Conservation (phyloP, 2,888 invertebrate genomes). For the Aphodius sticticus region DNA sequence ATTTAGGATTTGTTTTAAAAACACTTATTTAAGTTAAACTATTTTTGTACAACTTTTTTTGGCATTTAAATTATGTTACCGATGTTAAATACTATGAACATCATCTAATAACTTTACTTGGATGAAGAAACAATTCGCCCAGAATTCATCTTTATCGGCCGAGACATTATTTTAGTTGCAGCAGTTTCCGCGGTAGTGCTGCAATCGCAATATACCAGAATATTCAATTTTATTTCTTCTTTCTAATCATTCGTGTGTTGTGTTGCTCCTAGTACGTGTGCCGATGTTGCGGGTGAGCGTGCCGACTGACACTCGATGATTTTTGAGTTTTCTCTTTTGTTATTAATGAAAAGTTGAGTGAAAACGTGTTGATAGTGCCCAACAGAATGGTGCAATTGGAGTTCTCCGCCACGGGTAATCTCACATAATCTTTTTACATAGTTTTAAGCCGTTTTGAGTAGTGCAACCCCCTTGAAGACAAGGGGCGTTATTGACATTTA, state of each 20-base stretch:
- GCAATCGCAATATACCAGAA: background rate
- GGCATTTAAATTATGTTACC: no score
- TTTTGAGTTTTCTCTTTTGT: conserved; percentile 42
- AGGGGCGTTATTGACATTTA: conserved; percentile 56
- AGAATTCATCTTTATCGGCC: background rate
- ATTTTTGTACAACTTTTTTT: no score
- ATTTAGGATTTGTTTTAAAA: no score
- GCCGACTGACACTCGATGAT: conserved; percentile 28
- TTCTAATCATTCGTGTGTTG: conserved; percentile 16
- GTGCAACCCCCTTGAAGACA: conserved; percentile 44
- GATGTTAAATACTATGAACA: background rate
- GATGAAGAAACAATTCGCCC: background rate
- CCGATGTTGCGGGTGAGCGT: conserved; percentile 6
- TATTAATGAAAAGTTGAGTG: conserved; percentile 54
- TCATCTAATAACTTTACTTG: background rate
- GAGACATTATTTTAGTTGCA: background rate
- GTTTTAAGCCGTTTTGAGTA: conserved; percentile 43
- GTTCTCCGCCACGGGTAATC: conserved; percentile 55
- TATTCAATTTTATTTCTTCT: background rate
- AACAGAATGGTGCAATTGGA: conserved; percentile 54
- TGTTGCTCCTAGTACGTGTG: conserved; percentile 7
- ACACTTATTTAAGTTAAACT: no score
- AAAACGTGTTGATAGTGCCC: conserved; percentile 45
- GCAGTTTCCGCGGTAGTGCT: background rate
- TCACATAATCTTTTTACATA: conserved; percentile 37